Evolutionary conservation across 2,888 invertebrate genomes (phyloP), one percentile per base, ranked within the genome.

Genomic region (Nineta flava): DNA sequence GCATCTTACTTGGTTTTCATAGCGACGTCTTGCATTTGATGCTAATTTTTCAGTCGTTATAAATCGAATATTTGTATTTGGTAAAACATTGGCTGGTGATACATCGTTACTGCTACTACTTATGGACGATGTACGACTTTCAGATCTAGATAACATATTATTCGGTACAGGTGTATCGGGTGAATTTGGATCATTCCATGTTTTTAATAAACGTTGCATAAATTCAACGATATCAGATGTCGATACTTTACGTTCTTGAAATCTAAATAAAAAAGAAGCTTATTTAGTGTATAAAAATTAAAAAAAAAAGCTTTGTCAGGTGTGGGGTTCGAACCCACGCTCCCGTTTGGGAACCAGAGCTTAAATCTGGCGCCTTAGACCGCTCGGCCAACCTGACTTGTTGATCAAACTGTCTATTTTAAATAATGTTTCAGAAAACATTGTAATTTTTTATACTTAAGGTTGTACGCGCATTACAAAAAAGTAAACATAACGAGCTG

Each of bases 1-100:
- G n/a, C n/a, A n/a, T 54, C 54, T 57, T 59, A 83, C 84, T 71
- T 83, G 83, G 59, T 75, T 79, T 65, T 87, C 87, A 54, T 76
- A 75, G 49, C 82, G 74, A 52, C 81, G 70, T 56, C 76, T 77
- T 3, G 74, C 68, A 59, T 75, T 80, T 12, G 78, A 74, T 0
- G 77, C 73, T 53, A 82, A 66, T 59, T 81, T 79, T 41, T 85
- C 84, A 32, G 72, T 73, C 1, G 76, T 75, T 48, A 83, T 69
- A 60, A 84, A 83, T 1, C 74, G 72, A 19, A 84, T 75, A 7
- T 79, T 79, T 0, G 75, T 72, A 42, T 65, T 71, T 0, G 75
- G 72, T 42, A 69, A 66, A 53, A 21, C 45, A 32, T 52, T 53
- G 31, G 52, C 46, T 42, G 57, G 58, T 35, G 52, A 48, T 48